Conservation (phyloP, 2,888 invertebrate species). For the Eupithecia subfuscata region DNA sequence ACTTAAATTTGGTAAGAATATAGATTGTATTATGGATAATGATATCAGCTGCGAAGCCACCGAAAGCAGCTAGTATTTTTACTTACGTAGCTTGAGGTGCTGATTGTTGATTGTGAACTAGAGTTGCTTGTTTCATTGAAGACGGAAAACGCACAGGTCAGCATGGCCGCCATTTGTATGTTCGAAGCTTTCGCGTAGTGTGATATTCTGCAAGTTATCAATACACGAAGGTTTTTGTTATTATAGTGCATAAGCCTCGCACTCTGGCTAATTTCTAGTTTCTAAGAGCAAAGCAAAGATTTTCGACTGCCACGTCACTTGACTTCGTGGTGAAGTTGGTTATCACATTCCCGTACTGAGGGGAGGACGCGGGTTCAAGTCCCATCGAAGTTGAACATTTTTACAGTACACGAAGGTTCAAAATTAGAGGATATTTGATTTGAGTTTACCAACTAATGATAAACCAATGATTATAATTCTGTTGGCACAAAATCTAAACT, state of each 20-base stretch:
- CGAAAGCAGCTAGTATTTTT: background rate
- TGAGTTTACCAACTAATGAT: background rate
- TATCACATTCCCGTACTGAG: too few species aligned
- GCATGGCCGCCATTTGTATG: slow-evolving; percentile 96
- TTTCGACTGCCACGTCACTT: too few species aligned
- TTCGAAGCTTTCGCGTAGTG: slow-evolving; percentile 93
- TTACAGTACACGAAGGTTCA: background rate
- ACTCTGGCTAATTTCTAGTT: too few species aligned
- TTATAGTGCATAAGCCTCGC: too few species aligned
- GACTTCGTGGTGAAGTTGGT: too few species aligned
- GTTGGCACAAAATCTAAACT: too few species aligned
- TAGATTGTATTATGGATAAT: background rate
- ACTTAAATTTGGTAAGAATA: background rate
- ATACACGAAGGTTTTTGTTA: slow-evolving; percentile 7
- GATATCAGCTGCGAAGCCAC: background rate
- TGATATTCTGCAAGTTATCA: slow-evolving; percentile 86
- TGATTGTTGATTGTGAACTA: slow-evolving; percentile 83
- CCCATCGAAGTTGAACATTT: too few species aligned
- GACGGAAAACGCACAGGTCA: slow-evolving; percentile 93
- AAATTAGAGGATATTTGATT: background rate
- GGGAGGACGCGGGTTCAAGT: too few species aligned
- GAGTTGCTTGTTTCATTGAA: slow-evolving; percentile 82
- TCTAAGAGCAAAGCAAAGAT: too few species aligned
- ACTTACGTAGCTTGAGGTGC: slow-evolving; percentile 77
- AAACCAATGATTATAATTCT: background rate